Conservation (phyloP, 1,140 invertebrate species). For the Lamellibrachia luymesi region DNA sequence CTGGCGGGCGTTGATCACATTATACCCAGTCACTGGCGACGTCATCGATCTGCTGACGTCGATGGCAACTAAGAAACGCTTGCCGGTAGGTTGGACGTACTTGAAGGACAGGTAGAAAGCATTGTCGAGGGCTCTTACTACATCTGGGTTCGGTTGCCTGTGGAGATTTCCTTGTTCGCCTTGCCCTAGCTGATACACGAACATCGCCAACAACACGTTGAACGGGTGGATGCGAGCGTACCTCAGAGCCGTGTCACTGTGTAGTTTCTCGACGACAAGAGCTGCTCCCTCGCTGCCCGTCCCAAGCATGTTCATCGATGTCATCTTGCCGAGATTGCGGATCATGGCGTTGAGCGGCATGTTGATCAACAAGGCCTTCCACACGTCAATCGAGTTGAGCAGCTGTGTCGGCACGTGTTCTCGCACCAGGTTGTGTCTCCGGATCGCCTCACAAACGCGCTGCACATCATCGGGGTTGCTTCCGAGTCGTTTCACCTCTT, state of each 20-base stretch:
- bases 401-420: conserved; percentile 69
- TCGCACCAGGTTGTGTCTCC: conserved; percentile 59
- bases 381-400: conserved; percentile 58
- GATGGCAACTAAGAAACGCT: conserved; percentile 64
- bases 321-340: conserved; percentile 66
- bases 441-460: conserved; percentile 59
- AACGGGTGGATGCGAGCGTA: conserved; percentile 62
- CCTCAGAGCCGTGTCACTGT: neutral
- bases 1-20: conserved; percentile 57
- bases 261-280: neutral
- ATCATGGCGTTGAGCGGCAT: conserved; percentile 64
- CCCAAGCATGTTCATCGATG: conserved; percentile 47
- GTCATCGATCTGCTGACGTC: conserved; percentile 61
- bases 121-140: conserved; percentile 48
- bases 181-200: conserved; percentile 61
- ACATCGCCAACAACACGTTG: conserved; percentile 61
- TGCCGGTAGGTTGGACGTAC: conserved; percentile 58
- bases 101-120: conserved; percentile 40
- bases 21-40: conserved; percentile 54
- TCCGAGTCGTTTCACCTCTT: conserved; percentile 61
- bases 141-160: conserved; percentile 45
- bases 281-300: neutral
- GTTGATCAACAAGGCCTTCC: conserved; percentile 64
- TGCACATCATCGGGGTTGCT: conserved; percentile 62
- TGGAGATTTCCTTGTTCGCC: conserved; percentile 53